phyloP scores from a whole-genome alignment of 1,140 invertebrate species.

The Drosophila nannoptera region DNA sequence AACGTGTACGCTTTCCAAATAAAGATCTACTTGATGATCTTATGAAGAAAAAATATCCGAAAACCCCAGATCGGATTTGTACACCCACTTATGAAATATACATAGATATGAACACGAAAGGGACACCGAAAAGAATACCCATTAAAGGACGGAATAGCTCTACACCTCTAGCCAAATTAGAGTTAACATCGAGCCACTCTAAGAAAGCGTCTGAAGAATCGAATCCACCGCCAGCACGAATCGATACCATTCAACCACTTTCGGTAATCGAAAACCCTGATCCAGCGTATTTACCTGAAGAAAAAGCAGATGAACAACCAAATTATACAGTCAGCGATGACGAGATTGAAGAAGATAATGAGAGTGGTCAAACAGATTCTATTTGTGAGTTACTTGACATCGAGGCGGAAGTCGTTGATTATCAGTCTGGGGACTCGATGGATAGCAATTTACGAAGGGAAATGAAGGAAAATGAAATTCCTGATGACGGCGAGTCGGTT shows the following conservation, averaged over 20 bases:
- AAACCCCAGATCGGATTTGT: constrained; percentile 55
- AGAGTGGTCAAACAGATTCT: background rate
- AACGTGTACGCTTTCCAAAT: constrained; percentile 41
- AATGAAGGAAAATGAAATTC: constrained; percentile 59
- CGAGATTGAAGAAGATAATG: constrained; percentile 20
- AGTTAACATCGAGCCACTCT: background rate
- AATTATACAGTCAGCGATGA: constrained; percentile 25
- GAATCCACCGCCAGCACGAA: constrained; percentile 30
- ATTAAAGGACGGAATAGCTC: constrained; percentile 50
- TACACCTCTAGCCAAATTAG: constrained; percentile 45
- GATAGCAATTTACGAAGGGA: constrained; percentile 50
- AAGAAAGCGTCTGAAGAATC: constrained; percentile 4
- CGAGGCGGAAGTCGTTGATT: constrained; percentile 51
- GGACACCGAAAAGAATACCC: constrained; percentile 13
- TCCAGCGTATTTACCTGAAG: background rate
- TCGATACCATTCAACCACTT: constrained; percentile 47
- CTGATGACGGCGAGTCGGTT: constrained; percentile 62
- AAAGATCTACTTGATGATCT: background rate
- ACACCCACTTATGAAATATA: too few relatives aligned
- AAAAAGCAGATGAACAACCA: background rate
- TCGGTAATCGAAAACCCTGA: constrained; percentile 6
- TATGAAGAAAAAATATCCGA: constrained; percentile 52
- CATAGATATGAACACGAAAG: background rate
- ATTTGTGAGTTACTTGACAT: constrained; percentile 48
- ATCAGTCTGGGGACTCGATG: constrained; percentile 72